A percentile compares a stretch with the other conserved stretches of the same genome.
Evolutionary conservation across 2,113 vertebrate species (phyloP).

Genomic region (Gnathonemus echidnorhynchus): DNA sequence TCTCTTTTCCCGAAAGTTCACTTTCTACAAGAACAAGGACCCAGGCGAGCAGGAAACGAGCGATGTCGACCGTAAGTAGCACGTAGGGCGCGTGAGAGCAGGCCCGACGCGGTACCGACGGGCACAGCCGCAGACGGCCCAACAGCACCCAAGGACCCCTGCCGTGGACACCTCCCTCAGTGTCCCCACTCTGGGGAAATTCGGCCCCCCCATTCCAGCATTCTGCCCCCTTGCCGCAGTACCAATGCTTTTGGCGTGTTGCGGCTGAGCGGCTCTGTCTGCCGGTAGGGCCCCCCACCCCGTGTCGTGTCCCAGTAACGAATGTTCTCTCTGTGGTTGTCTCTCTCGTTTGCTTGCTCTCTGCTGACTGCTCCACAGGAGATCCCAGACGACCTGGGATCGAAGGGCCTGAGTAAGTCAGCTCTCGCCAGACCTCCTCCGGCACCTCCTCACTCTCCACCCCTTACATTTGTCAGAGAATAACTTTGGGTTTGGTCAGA

Average conservation of each 20-base stretch:
- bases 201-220: background rate
- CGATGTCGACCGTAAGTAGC: slow-evolving; percentile 98
- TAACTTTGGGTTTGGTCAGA: background rate
- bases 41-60: slow-evolving; percentile 96
- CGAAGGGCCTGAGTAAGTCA: slow-evolving; percentile 97
- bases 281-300: slow-evolving; percentile 51
- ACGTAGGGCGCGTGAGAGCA: slow-evolving; percentile 35
- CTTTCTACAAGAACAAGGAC: slow-evolving; percentile 99
- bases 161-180: background rate
- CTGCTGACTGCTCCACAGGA: slow-evolving; percentile 85
- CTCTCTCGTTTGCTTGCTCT: slow-evolving; percentile 75
- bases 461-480: background rate
- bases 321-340: slow-evolving; percentile 87
- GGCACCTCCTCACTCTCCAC: background rate
- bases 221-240: background rate
- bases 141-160: background rate
- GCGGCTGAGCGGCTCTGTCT: slow-evolving; percentile 32
- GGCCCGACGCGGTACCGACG: slow-evolving; percentile 65
- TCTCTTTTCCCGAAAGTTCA: slow-evolving; percentile 99
- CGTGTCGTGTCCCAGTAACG: slow-evolving; percentile 75
- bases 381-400: slow-evolving; percentile 87
- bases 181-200: background rate
- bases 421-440: slow-evolving; percentile 26
- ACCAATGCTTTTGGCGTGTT: background rate
- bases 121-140: slow-evolving; percentile 52